Evolutionary conservation across 2,888 invertebrate genomes (phyloP).

Genomic region (Eilema sororculum): DNA sequence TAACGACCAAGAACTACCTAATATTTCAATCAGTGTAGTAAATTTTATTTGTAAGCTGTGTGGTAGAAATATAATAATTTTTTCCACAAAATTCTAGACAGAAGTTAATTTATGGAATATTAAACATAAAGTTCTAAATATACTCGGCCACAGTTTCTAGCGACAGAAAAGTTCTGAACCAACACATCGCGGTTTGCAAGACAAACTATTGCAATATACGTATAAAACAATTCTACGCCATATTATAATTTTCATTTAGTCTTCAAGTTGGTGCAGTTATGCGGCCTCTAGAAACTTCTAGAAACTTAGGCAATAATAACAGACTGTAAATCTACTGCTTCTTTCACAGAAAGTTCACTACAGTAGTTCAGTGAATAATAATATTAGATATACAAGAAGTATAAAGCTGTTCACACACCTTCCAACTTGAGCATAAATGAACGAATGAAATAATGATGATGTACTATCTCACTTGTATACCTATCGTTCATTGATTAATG

Average conservation of each 20-base stretch:
- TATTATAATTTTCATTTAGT: constrained; percentile 57
- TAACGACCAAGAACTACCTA: too few species aligned
- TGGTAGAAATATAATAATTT: neutral
- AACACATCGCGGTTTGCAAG: constrained; percentile 39
- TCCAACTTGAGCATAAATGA: neutral
- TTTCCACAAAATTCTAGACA: neutral
- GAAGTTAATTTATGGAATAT: neutral
- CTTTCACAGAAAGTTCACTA: constrained; percentile 53
- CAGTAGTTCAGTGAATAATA: constrained; percentile 33
- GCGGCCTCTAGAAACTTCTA: constrained; percentile 54
- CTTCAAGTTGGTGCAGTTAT: constrained; percentile 42
- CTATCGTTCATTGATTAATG: too few species aligned
- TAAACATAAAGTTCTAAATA: constrained; percentile 20
- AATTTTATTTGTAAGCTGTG: neutral
- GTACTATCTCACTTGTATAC: too few species aligned
- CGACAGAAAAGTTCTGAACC: constrained; percentile 39
- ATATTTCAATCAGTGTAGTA: too few species aligned
- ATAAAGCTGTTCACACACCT: neutral
- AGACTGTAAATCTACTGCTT: constrained; percentile 61
- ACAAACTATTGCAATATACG: constrained; percentile 59
- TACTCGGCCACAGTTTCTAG: constrained; percentile 16
- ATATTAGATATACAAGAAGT: neutral
- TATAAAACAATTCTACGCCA: constrained; percentile 61
- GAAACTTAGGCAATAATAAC: constrained; percentile 70
- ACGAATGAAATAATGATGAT: neutral